Evolutionary conservation across 2,888 invertebrate genomes (phyloP), one percentile per base, ranked within the genome.

Genomic region (Resseliella maxima): DNA sequence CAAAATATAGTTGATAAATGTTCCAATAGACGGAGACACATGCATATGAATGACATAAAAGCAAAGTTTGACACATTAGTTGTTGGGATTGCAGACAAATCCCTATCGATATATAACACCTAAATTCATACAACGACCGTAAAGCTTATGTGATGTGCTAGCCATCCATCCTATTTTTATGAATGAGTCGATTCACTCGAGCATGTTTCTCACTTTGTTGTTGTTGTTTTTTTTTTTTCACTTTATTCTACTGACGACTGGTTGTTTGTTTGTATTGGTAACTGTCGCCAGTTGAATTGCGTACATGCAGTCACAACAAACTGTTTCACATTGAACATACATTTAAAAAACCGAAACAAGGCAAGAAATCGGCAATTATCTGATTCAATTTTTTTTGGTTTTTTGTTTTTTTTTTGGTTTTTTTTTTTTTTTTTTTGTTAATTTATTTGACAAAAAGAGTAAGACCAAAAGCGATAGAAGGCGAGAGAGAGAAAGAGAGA

Each of bases 91-190:
- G 3, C 3, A 59, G 2, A 59, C 24, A 3, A 35, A 24, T 83
- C 83, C 83, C 83, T 83, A 83, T 83, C 83, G 83, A n/a, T 15
- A 38, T 38, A 38, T n/a, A 21, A n/a, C 38, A 38, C 3, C 21
- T n/a, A 0, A 38, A 5, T 27, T 12, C 64, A 64, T 6, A 64
- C 64, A 18, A 5, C 21, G 3, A 12, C 12, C 72, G 35, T 35
- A 5, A n/a, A 83, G 36, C 0, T n/a, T n/a, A 83, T 38, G 6
- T 38, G 83, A 83, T 38, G 38, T 38, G n/a, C 36, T 38, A 83
- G 83, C 24, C 83, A 21, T 83, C 83, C 38, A 83, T 83, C n/a
- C 38, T 83, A 83, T 83, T 83, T 83, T 83, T 83, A 38, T 38
- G 72, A 72, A 83, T 83, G 38, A 83, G 38, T 83, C 38, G 38